phyloP scores from a whole-genome alignment of 2,113 vertebrate genomes.

The Antidorcas marsupialis region DNA sequence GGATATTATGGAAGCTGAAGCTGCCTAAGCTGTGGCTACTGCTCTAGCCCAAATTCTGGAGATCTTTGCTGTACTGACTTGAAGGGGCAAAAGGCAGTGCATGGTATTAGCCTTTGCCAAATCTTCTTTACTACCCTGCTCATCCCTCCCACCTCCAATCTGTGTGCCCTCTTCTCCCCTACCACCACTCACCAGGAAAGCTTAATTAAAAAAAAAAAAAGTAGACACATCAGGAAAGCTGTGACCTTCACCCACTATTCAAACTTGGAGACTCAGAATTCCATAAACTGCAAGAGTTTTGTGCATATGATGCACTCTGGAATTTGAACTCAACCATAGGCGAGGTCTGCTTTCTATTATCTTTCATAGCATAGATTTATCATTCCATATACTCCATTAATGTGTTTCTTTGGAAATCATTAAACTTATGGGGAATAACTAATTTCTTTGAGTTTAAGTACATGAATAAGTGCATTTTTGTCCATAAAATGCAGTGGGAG shows the following conservation, averaged over 20 bases:
- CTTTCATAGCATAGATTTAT: not conserved
- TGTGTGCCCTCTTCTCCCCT: not conserved
- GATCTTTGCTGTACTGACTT: not conserved
- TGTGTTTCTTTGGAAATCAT: not conserved
- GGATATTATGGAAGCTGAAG: not conserved
- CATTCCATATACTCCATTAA: not conserved
- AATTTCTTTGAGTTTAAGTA: not conserved
- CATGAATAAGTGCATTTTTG: not conserved
- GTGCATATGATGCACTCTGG: not conserved
- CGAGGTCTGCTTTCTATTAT: conserved; percentile 10
- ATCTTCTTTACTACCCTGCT: not conserved
- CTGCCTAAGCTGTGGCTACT: not conserved
- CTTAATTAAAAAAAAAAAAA: not conserved
- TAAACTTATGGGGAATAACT: not conserved
- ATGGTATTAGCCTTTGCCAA: not conserved
- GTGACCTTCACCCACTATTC: not conserved
- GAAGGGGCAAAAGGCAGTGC: not conserved
- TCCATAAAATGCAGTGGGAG: not conserved
- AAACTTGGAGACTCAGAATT: not conserved
- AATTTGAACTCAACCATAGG: not conserved
- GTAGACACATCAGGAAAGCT: not conserved
- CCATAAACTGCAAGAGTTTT: not conserved
- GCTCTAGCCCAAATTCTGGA: not conserved
- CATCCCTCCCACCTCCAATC: not conserved
- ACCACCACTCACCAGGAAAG: not conserved